Percentiles rank a stretch among this genome's conserved stretches.
Evolutionary conservation across 2,113 vertebrate species (phyloP).

Genomic region (Pseudois nayaur): DNA sequence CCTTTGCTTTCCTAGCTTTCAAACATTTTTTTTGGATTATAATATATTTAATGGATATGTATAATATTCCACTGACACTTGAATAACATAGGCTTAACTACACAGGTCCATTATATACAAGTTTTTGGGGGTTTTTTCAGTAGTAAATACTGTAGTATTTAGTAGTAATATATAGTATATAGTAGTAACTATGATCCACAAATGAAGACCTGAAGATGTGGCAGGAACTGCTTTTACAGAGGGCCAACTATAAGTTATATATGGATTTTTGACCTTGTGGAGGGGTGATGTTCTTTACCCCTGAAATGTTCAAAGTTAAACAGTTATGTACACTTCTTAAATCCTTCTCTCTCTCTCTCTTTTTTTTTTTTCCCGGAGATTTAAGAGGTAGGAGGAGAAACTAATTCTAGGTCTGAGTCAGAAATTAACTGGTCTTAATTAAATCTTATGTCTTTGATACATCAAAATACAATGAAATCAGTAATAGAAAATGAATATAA

Average conservation of each 20-base stretch:
- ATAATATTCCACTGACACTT: not conserved
- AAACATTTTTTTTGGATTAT: not conserved
- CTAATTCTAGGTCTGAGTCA: not conserved
- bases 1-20: not conserved
- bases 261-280: not conserved
- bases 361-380: not conserved
- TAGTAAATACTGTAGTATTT: not conserved
- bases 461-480: not conserved
- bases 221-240: not conserved
- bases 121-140: accelerated
- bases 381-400: not conserved
- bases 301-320: not conserved
- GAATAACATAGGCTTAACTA: not conserved
- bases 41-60: not conserved
- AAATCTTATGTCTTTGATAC: not conserved
- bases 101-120: not conserved
- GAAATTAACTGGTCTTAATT: not conserved
- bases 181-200: too few species aligned
- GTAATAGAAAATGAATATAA: not conserved
- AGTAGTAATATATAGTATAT: too few species aligned
- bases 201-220: not conserved
- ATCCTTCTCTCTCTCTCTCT: not conserved
- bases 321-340: not conserved
- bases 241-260: not conserved
- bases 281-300: not conserved